A percentile compares a stretch with the other conserved stretches of the same genome.
Evolutionary conservation across 2,113 vertebrate species (phyloP).

Genomic region (Orthonyx spaldingii): DNA sequence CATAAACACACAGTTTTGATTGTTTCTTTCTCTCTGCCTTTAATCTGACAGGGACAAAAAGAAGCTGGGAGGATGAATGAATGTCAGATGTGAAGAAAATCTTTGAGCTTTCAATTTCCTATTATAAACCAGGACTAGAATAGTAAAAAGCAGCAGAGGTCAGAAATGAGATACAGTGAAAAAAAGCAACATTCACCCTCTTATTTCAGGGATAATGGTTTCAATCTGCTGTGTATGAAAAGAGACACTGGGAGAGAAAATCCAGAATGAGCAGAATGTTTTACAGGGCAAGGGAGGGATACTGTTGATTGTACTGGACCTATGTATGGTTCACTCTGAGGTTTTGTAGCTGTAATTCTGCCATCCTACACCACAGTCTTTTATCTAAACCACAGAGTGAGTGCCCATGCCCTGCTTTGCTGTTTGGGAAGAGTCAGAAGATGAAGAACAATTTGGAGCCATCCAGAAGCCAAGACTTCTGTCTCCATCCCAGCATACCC

Average conservation of each 20-base stretch:
- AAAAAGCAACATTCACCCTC: not conserved
- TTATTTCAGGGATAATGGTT: not conserved
- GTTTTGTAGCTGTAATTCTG: slow-evolving; percentile 3
- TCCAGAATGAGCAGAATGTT: slow-evolving; percentile 10
- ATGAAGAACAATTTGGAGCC: not conserved
- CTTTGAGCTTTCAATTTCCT: slow-evolving; percentile 6
- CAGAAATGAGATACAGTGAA: not conserved
- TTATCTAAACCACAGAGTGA: not conserved
- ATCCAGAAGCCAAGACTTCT: not conserved
- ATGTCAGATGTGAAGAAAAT: slow-evolving; percentile 37
- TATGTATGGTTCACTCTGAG: not conserved
- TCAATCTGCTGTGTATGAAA: not conserved
- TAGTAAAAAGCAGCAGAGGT: slow-evolving; percentile 12
- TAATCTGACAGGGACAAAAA: not conserved
- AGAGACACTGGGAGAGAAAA: not conserved
- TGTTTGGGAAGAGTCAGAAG: not conserved
- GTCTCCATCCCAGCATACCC: not conserved
- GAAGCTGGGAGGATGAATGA: not conserved
- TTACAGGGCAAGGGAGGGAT: not conserved
- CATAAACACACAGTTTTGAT: not conserved
- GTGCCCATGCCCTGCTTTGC: not conserved
- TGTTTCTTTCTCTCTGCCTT: not conserved
- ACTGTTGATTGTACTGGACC: not conserved
- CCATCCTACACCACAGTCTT: not conserved
- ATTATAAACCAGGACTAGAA: not conserved